Evolutionary conservation across 2,888 invertebrate genomes (phyloP).

Genomic region (Alloscopus bannaensis): DNA sequence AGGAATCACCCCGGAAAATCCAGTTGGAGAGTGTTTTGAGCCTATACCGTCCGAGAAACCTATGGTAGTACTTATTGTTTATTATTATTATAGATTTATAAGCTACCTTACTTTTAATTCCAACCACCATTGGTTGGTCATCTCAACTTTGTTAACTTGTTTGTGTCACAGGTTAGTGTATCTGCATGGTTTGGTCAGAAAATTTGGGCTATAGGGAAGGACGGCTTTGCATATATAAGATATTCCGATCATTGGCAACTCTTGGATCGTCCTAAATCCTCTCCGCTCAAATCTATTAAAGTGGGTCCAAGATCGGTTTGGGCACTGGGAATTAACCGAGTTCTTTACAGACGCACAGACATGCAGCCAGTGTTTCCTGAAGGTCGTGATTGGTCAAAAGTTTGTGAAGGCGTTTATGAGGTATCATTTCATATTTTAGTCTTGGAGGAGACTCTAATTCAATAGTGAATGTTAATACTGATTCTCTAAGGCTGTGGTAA

Average conservation of each 20-base stretch:
- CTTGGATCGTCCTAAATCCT: slow-evolving; percentile 82
- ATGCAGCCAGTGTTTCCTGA: slow-evolving; percentile 85
- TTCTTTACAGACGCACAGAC: slow-evolving; percentile 85
- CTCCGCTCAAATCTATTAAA: slow-evolving; percentile 84
- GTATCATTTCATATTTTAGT: too few relatives aligned
- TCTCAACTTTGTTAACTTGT: not conserved
- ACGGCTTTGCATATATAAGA: slow-evolving; percentile 84
- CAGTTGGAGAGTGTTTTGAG: slow-evolving; percentile 82
- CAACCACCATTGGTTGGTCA: not conserved
- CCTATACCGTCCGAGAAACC: slow-evolving; percentile 89
- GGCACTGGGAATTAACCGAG: slow-evolving; percentile 82
- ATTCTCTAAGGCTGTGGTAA: too few relatives aligned
- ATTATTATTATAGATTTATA: not conserved
- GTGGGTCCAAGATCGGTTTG: slow-evolving; percentile 85
- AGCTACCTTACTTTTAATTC: not conserved
- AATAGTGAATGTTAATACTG: too few relatives aligned
- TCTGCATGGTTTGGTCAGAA: slow-evolving; percentile 82
- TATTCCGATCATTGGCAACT: slow-evolving; percentile 70
- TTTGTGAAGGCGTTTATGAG: slow-evolving; percentile 74
- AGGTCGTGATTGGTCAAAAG: slow-evolving; percentile 85
- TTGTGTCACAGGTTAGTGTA: slow-evolving; percentile 78
- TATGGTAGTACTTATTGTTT: slow-evolving; percentile 75
- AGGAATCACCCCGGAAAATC: slow-evolving; percentile 84
- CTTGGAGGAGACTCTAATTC: too few relatives aligned
- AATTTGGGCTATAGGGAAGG: slow-evolving; percentile 91